These are phyloP conservation scores for Pipistrellus pygmaeus DNA, from an alignment of 2,797 vertebrate species.

Conservation along the genomic window DNA sequence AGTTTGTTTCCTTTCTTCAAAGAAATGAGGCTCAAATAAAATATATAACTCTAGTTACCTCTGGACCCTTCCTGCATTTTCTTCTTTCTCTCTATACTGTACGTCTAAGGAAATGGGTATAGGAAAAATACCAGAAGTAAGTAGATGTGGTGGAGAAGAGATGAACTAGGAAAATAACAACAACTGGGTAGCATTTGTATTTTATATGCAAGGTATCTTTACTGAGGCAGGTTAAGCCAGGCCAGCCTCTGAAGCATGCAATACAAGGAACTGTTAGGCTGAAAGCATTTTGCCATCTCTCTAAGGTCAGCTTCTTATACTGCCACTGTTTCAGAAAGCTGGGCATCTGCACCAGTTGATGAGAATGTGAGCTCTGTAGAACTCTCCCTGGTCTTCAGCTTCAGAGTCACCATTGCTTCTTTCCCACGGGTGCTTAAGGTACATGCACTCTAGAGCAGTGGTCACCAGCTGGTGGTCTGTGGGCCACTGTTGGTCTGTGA, in stretches of 20 bases:
- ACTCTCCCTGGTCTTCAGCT: neutral
- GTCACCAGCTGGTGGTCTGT: no score
- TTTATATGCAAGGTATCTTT: neutral
- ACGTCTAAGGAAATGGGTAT: neutral
- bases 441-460: neutral
- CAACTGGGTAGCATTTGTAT: neutral
- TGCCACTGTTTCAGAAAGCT: neutral
- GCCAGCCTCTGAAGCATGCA: neutral
- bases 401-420: neutral
- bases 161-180: constrained; percentile 7
- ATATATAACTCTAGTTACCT: constrained; percentile 37
- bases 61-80: constrained; percentile 19
- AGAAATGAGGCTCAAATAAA: constrained; percentile 78
- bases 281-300: neutral
- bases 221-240: neutral
- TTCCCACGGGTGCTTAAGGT: constrained; percentile 24
- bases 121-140: constrained; percentile 14
- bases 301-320: neutral
- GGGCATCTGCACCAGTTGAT: neutral
- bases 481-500: no score
- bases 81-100: constrained; percentile 11
- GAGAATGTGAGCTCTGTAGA: neutral
- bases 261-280: neutral
- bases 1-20: constrained; percentile 42
- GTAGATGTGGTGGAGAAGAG: neutral